These are phyloP conservation scores for Azemiops feae DNA, from an alignment of 2,113 vertebrate genomes.

Conservation along the genomic window DNA sequence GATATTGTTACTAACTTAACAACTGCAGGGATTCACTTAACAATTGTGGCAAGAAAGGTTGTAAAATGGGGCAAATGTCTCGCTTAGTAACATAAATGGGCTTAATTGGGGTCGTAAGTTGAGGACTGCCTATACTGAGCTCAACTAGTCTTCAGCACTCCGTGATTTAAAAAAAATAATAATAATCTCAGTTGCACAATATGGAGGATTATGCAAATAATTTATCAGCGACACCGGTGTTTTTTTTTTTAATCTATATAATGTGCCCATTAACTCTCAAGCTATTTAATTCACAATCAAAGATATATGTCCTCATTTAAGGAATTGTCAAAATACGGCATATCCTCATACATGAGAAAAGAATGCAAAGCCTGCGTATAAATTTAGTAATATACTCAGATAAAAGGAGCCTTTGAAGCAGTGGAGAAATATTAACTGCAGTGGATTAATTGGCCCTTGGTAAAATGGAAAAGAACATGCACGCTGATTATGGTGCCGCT, in stretches of 20 bases:
- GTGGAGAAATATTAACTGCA: conserved; percentile 49
- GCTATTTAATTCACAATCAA: conserved; percentile 37
- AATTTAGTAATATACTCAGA: conserved; percentile 29
- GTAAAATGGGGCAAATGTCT: no score
- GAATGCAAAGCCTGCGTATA: conserved; percentile 16
- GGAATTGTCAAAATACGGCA: conserved; percentile 23
- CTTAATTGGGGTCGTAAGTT: no score
- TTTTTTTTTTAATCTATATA: neutral
- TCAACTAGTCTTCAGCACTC: neutral
- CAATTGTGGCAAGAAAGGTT: no score
- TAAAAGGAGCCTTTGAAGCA: conserved; percentile 30
- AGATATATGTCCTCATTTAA: conserved; percentile 20
- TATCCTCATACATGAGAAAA: conserved; percentile 32
- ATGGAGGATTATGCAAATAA: conserved; percentile 14
- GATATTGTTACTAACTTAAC: no score
- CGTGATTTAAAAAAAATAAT: neutral
- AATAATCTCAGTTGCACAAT: neutral
- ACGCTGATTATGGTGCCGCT: conserved; percentile 11
- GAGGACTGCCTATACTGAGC: no score
- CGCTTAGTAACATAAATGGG: no score
- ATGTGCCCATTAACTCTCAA: neutral
- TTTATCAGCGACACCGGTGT: neutral
- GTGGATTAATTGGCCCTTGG: conserved; percentile 29
- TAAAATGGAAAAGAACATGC: conserved; percentile 49
- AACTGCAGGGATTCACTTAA: no score